Conservation (phyloP, 2,113 vertebrate species). For the Phalacrocorax carbo region DNA sequence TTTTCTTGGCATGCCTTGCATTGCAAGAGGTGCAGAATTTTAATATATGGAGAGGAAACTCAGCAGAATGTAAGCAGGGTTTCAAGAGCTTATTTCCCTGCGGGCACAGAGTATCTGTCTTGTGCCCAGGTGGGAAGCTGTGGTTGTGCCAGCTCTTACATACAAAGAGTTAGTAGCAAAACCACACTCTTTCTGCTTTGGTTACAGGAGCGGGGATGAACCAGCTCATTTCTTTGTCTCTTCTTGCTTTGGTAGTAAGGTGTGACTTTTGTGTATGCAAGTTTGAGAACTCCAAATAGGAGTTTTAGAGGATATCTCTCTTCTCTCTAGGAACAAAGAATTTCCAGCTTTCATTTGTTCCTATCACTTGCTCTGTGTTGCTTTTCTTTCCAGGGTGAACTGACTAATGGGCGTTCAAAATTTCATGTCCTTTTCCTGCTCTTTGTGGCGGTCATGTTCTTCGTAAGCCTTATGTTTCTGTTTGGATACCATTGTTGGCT, state of each 20-base stretch:
- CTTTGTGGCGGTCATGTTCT: constrained; percentile 97
- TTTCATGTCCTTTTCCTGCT: constrained; percentile 97
- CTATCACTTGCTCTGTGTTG: background rate
- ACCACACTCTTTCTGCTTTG: background rate
- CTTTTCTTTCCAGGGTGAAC: constrained; percentile 80
- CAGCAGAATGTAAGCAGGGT: background rate
- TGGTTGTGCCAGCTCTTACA: background rate
- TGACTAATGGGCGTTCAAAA: constrained; percentile 87
- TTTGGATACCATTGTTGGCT: constrained; percentile 98
- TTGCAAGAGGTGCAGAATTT: background rate
- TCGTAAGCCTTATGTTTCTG: constrained; percentile 95
- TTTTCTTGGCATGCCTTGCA: background rate
- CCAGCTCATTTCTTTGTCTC: background rate
- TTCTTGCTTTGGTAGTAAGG: background rate
- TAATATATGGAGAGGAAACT: background rate
- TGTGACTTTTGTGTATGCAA: background rate
- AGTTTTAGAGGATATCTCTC: background rate
- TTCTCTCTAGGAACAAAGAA: background rate
- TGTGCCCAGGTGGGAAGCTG: background rate
- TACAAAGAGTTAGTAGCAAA: background rate
- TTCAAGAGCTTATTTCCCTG: background rate
- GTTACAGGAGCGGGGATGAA: background rate
- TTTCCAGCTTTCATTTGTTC: background rate
- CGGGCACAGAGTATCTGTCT: background rate
- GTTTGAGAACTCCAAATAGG: background rate